Conservation (phyloP, 2,888 invertebrate species). For the Arctia plantaginis region DNA sequence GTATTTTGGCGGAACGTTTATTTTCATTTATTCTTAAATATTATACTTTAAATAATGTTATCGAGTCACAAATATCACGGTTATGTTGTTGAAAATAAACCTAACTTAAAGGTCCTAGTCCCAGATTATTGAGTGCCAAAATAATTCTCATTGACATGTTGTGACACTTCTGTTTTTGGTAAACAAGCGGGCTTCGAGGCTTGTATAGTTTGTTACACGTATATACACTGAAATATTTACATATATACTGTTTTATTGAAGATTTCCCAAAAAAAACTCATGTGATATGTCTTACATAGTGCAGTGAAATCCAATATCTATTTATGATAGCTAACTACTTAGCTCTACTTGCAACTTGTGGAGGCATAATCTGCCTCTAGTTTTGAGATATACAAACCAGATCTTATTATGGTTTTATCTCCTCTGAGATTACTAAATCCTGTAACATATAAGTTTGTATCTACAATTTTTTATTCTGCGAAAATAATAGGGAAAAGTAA, state of each 20-base stretch:
- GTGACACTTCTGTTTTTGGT: background rate
- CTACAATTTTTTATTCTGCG: constrained; percentile 23
- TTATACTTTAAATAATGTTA: too few species aligned
- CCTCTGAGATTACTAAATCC: constrained; percentile 25
- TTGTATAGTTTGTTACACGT: background rate
- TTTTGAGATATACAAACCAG: background rate
- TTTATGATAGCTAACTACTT: background rate
- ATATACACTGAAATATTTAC: background rate
- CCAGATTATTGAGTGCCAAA: background rate
- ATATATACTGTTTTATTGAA: background rate
- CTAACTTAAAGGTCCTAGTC: background rate
- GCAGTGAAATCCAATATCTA: background rate
- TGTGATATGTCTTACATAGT: background rate
- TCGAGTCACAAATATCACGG: too few species aligned
- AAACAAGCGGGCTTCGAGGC: background rate
- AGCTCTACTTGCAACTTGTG: background rate
- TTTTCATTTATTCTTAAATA: too few species aligned
- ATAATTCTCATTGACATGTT: background rate
- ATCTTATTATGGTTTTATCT: constrained; percentile 6
- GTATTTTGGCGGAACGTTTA: too few species aligned
- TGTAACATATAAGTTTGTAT: constrained; percentile 30
- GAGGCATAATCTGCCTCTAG: background rate
- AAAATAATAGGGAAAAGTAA: constrained; percentile 22
- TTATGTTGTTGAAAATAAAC: too few species aligned
- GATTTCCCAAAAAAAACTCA: background rate